These are phyloP conservation scores for Sussaba pulchella DNA, from an alignment of 2,888 invertebrate genomes.

Conservation along the genomic window DNA sequence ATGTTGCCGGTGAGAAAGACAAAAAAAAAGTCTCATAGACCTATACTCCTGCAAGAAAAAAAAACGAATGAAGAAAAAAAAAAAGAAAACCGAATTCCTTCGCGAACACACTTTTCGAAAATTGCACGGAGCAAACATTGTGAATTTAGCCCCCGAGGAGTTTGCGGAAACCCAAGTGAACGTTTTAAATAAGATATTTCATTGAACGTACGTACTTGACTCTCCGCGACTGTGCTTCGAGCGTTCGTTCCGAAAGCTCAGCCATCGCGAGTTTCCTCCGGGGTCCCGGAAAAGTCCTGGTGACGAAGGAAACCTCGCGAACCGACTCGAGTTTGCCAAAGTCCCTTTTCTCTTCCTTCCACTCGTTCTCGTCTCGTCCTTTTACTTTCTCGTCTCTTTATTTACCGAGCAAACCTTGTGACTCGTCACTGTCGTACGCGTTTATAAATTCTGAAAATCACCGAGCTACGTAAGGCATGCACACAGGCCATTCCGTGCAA, in stretches of 20 bases:
- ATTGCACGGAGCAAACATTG: conserved; percentile 59
- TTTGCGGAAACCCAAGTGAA: conserved; percentile 60
- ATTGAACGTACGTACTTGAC: conserved; percentile 46
- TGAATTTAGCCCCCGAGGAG: conserved; percentile 59
- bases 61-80: background rate
- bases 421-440: conserved; percentile 27
- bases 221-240: conserved; percentile 10
- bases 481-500: background rate
- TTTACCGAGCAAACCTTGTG: conserved; percentile 41
- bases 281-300: background rate
- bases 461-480: background rate
- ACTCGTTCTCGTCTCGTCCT: conserved; percentile 10
- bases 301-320: conserved; percentile 45
- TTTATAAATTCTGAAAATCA: conserved; percentile 41
- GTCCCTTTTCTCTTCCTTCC: conserved; percentile 36
- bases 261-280: conserved; percentile 28
- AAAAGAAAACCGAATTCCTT: conserved; percentile 31
- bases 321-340: conserved; percentile 52
- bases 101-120: conserved; percentile 55
- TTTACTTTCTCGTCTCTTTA: conserved; percentile 22
- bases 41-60: background rate
- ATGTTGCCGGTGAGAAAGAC: background rate
- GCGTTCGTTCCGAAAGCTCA: background rate
- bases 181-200: conserved; percentile 66
- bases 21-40: conserved; percentile 6